Conservation (phyloP, 2,797 vertebrate genomes). For the Antrozous pallidus region DNA sequence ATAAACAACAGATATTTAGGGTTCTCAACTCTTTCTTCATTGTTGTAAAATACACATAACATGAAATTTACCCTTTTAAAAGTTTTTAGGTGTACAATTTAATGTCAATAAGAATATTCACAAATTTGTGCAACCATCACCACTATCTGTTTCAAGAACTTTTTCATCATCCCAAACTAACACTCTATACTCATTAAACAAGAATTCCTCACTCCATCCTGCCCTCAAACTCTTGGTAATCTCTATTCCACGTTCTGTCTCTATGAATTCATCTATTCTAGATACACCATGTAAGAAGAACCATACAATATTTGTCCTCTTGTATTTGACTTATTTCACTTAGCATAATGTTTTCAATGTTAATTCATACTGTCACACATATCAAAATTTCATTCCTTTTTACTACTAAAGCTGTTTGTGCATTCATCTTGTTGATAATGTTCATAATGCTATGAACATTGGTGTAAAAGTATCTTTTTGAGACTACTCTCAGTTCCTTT, state of each 20-base stretch:
- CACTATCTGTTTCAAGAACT: neutral
- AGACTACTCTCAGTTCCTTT: neutral
- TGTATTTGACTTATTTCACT: neutral
- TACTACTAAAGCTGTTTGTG: neutral
- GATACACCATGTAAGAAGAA: neutral
- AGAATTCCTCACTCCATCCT: neutral
- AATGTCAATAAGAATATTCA: neutral
- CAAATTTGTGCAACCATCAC: neutral
- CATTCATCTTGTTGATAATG: neutral
- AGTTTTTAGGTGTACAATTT: neutral
- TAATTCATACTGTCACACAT: neutral
- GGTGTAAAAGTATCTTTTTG: neutral
- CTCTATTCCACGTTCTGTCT: neutral
- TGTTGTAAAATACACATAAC: neutral
- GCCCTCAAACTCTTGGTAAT: neutral
- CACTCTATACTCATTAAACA: neutral
- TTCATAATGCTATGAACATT: neutral
- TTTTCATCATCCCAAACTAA: neutral
- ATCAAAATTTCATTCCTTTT: neutral
- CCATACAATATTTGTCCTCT: neutral
- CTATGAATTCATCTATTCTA: neutral
- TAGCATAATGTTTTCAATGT: neutral
- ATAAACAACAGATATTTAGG: slow-evolving; percentile 5
- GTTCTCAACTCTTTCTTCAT: neutral
- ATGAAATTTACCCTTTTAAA: neutral